Conservation (phyloP, 2,888 invertebrate species). For the Corbicula japonica region DNA sequence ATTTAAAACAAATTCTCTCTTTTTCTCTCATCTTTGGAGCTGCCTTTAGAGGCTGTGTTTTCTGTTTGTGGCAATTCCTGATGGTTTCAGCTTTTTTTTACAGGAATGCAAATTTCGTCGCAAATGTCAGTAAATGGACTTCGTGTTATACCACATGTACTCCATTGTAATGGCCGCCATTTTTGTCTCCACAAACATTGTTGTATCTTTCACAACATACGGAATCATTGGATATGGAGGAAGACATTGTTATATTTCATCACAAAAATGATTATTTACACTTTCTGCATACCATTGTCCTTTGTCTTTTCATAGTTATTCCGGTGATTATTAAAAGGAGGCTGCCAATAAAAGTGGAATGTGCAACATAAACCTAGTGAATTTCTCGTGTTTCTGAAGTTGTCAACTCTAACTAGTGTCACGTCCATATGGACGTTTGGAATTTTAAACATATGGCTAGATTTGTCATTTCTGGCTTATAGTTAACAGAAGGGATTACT, state of each 20-base stretch:
- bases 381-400: background rate
- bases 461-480: background rate
- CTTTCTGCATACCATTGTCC: background rate
- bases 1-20: no score
- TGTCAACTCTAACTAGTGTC: conserved; percentile 3
- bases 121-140: background rate
- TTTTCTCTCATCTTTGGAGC: no score
- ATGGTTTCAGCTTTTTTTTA: no score
- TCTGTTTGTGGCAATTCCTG: no score
- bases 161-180: background rate
- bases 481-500: no score
- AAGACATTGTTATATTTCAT: background rate
- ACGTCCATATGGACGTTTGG: conserved; percentile 15
- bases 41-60: no score
- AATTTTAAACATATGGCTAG: background rate
- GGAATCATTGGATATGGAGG: background rate
- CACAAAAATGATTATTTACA: background rate
- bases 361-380: background rate
- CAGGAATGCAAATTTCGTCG: background rate
- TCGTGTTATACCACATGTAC: background rate
- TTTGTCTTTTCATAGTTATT: background rate
- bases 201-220: background rate
- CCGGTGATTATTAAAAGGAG: background rate
- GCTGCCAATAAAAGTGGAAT: background rate
- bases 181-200: background rate